Evolutionary conservation across 2,797 vertebrate genomes (phyloP).

Genomic region (Ctenopoma kingsleyae): DNA sequence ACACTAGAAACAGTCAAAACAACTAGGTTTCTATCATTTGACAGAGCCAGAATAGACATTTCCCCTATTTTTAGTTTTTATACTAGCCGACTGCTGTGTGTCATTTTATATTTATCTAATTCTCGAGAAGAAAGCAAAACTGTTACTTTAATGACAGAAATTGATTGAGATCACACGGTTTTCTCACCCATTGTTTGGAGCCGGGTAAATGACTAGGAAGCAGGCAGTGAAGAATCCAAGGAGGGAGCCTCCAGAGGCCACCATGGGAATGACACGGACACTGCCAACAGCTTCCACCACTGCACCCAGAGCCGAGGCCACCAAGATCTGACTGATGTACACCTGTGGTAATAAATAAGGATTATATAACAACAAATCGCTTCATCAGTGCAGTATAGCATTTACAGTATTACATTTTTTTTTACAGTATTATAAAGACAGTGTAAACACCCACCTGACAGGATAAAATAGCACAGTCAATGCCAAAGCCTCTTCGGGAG

Average conservation of each 20-base stretch:
- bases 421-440: conserved; percentile 72
- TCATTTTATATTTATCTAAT: background rate
- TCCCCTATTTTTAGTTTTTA: background rate
- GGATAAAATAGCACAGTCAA: conserved; percentile 97
- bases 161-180: background rate
- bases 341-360: conserved; percentile 80
- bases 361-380: background rate
- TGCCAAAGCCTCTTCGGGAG: conserved; percentile 95
- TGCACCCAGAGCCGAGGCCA: conserved; percentile 91
- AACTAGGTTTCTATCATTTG: background rate
- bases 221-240: conserved; percentile 93
- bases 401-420: background rate
- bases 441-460: conserved; percentile 88
- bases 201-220: conserved; percentile 95
- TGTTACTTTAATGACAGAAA: background rate
- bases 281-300: conserved; percentile 90
- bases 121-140: background rate
- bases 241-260: conserved; percentile 94
- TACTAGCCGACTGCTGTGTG: background rate
- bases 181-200: conserved; percentile 69
- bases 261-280: conserved; percentile 92
- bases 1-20: background rate
- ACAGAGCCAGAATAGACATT: background rate
- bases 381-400: background rate
- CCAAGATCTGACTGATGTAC: conserved; percentile 98